A percentile compares a stretch with the other conserved stretches of the same genome.
Evolutionary conservation across 2,888 invertebrate species (phyloP).

Genomic region (Leucoptera coffeella): DNA sequence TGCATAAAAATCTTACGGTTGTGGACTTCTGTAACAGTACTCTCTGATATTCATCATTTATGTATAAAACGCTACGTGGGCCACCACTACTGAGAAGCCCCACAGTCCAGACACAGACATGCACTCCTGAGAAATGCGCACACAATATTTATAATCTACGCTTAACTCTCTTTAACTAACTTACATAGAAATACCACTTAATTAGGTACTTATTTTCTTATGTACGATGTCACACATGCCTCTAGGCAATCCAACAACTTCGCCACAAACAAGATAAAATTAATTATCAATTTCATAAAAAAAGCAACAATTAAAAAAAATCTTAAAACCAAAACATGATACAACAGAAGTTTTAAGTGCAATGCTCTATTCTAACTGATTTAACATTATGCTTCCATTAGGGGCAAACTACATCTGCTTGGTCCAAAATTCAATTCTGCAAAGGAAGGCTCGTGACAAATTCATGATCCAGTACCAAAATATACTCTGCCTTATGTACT

Average conservation of each 20-base stretch:
- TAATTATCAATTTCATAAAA: constrained; percentile 29
- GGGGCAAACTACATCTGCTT: no score
- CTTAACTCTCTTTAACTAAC: constrained; percentile 30
- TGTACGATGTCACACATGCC: constrained; percentile 21
- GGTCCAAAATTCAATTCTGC: no score
- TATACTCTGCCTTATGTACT: constrained; percentile 16
- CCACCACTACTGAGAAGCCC: no score
- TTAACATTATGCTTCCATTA: no score
- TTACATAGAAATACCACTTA: constrained; percentile 31
- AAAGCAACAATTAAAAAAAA: no score
- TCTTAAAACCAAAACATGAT: constrained; percentile 12
- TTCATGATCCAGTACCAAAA: no score
- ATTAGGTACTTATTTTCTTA: constrained; percentile 20
- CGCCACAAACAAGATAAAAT: no score
- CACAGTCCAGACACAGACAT: no score
- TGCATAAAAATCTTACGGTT: constrained; percentile 38
- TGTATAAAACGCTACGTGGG: constrained; percentile 48
- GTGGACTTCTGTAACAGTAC: constrained; percentile 49
- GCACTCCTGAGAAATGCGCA: constrained; percentile 48
- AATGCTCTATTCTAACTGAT: no score
- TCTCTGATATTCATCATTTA: constrained; percentile 33
- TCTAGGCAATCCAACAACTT: no score
- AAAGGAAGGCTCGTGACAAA: no score
- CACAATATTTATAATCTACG: constrained; percentile 47
- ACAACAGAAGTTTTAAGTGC: no score